Conservation (phyloP, 2,113 vertebrate species). For the Forbesichthys papilliferus region DNA sequence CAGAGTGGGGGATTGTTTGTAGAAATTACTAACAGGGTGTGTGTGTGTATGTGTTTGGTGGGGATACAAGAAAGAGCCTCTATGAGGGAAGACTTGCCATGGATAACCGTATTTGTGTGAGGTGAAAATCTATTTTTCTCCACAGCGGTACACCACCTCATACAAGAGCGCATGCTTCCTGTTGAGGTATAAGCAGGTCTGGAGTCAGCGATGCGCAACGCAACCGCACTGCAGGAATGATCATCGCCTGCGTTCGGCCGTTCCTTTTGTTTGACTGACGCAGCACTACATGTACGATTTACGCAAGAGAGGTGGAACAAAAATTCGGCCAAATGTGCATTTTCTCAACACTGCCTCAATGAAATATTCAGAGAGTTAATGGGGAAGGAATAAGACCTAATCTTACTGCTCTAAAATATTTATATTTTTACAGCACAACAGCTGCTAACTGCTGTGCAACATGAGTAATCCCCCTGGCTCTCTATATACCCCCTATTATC, state of each 20-base stretch:
- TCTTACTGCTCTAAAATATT: slow-evolving; percentile 94
- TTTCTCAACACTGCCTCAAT: slow-evolving; percentile 86
- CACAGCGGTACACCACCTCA: slow-evolving; percentile 58
- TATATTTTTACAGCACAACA: slow-evolving; percentile 74
- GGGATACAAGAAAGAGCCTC: slow-evolving; percentile 38
- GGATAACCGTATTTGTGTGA: slow-evolving; percentile 70
- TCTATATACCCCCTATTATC: not conserved
- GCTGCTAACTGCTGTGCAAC: slow-evolving; percentile 35
- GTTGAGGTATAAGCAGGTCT: slow-evolving; percentile 36
- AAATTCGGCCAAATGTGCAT: slow-evolving; percentile 76
- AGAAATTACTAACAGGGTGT: slow-evolving; percentile 44
- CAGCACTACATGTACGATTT: slow-evolving; percentile 47
- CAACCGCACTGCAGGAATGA: not conserved
- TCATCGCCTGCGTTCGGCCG: not conserved
- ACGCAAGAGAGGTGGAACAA: slow-evolving; percentile 68
- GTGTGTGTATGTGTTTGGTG: slow-evolving; percentile 26
- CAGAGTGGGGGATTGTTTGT: slow-evolving; percentile 62
- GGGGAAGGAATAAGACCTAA: slow-evolving; percentile 88
- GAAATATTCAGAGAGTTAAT: slow-evolving; percentile 92
- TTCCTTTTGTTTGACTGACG: not conserved
- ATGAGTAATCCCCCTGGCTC: slow-evolving; percentile 24
- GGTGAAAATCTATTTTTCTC: slow-evolving; percentile 68
- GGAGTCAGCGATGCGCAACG: slow-evolving; percentile 19
- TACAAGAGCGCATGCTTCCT: slow-evolving; percentile 47
- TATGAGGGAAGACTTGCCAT: slow-evolving; percentile 59